Conservation (phyloP, 2,113 vertebrate species). For the Sceloporus undulatus region DNA sequence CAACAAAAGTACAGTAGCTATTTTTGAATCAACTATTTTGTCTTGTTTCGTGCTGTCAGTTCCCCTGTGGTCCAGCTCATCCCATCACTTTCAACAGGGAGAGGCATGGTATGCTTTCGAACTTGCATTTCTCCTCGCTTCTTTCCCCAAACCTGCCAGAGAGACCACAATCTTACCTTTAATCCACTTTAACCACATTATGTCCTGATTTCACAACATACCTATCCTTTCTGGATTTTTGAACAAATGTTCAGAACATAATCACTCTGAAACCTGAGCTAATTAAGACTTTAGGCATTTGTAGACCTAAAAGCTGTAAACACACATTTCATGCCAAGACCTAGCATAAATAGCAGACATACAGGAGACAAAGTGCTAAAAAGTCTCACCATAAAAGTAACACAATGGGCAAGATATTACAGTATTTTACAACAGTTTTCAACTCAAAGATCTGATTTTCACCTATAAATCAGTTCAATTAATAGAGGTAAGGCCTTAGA, state of each 20-base stretch:
- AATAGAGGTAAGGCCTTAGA: background rate
- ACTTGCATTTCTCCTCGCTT: background rate
- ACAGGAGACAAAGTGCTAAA: conserved; percentile 1
- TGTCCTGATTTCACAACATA: background rate
- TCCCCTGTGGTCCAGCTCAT: background rate
- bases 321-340: background rate
- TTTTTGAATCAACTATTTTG: background rate
- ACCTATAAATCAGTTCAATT: background rate
- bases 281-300: conserved; percentile 1
- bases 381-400: background rate
- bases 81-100: background rate
- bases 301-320: background rate
- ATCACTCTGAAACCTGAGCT: background rate
- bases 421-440: background rate
- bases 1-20: background rate
- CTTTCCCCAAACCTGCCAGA: background rate
- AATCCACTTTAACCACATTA: background rate
- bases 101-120: background rate
- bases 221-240: background rate
- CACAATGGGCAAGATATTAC: background rate
- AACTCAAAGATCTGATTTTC: background rate
- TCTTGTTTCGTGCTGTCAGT: background rate
- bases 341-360: conserved; percentile 5
- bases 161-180: background rate
- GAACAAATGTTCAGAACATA: background rate